Evolutionary conservation across 2,797 vertebrate genomes (phyloP).

Genomic region (Poeciliopsis gracilis): DNA sequence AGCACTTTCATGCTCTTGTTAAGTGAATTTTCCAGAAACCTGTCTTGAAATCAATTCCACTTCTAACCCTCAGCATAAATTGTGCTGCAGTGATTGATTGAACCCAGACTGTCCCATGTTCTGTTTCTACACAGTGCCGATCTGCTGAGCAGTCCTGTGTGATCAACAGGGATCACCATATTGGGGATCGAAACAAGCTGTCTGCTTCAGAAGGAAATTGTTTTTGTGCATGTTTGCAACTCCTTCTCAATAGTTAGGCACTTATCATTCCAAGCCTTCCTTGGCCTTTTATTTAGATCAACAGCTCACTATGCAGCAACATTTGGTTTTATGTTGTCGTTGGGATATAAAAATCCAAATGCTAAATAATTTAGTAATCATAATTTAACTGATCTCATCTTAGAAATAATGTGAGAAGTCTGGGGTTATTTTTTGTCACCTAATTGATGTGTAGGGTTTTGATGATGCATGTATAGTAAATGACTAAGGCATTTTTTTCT

Average conservation of each 20-base stretch:
- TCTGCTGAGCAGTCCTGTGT: slow-evolving; percentile 58
- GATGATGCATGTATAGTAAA: neutral
- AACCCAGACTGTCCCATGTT: slow-evolving; percentile 52
- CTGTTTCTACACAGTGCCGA: slow-evolving; percentile 48
- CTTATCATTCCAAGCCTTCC: slow-evolving; percentile 16
- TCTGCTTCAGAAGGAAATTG: slow-evolving; percentile 42
- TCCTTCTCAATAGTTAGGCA: slow-evolving; percentile 24
- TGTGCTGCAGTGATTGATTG: slow-evolving; percentile 58
- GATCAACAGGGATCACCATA: slow-evolving; percentile 48
- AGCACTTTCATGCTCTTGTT: neutral
- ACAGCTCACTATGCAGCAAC: slow-evolving; percentile 1
- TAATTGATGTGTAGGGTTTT: neutral
- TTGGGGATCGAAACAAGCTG: slow-evolving; percentile 53
- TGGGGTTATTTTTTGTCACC: neutral
- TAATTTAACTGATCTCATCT: slow-evolving; percentile 12
- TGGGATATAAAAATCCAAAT: slow-evolving; percentile 1
- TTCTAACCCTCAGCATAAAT: slow-evolving; percentile 9
- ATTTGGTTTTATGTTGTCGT: neutral
- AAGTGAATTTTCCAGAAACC: neutral
- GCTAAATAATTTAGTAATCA: slow-evolving; percentile 1
- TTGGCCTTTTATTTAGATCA: slow-evolving; percentile 21
- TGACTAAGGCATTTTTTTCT: neutral
- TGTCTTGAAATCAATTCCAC: neutral
- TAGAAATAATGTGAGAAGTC: slow-evolving; percentile 1
- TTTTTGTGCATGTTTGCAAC: slow-evolving; percentile 31